These are phyloP conservation scores for Teleiodes luculella DNA, from an alignment of 2,888 invertebrate genomes.

Conservation along the genomic window DNA sequence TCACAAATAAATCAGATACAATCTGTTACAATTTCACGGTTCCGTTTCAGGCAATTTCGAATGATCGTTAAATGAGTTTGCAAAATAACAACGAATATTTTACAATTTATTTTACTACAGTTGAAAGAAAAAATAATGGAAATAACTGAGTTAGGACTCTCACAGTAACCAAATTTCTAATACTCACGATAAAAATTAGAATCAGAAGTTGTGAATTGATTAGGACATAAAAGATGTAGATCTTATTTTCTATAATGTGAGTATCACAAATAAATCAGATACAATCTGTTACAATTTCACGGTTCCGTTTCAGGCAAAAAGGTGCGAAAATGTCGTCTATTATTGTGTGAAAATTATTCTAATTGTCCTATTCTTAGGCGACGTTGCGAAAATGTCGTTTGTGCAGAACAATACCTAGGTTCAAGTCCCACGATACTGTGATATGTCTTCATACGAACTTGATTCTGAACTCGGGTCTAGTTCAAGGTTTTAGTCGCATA, in stretches of 20 bases:
- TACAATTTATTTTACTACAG: no score
- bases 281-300: conserved; percentile 11
- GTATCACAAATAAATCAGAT: background rate
- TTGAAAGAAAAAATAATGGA: no score
- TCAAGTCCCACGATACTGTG: conserved; percentile 42
- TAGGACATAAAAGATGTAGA: no score
- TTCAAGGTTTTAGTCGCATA: conserved; percentile 38
- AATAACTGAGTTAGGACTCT: no score
- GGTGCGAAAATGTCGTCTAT: conserved; percentile 2
- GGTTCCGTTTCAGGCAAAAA: conserved; percentile 6
- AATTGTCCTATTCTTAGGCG: background rate
- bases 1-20: conserved; percentile 1
- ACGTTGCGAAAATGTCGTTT: conserved; percentile 3
- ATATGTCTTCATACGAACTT: conserved; percentile 24
- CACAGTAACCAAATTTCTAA: no score
- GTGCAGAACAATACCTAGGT: conserved; percentile 37
- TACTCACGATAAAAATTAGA: no score
- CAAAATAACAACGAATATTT: no score
- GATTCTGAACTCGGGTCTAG: conserved; percentile 40
- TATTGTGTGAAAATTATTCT: conserved; percentile 4
- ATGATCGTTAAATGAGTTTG: background rate
- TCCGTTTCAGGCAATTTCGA: conserved; percentile 2
- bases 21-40: conserved; percentile 11
- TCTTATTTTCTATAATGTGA: no score
- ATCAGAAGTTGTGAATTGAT: no score